Evolutionary conservation across 64 coral and sea anemone genomes (phyloP), one percentile per base, ranked within the genome.

Genomic region (Dendrophyllia cribrosa): DNA sequence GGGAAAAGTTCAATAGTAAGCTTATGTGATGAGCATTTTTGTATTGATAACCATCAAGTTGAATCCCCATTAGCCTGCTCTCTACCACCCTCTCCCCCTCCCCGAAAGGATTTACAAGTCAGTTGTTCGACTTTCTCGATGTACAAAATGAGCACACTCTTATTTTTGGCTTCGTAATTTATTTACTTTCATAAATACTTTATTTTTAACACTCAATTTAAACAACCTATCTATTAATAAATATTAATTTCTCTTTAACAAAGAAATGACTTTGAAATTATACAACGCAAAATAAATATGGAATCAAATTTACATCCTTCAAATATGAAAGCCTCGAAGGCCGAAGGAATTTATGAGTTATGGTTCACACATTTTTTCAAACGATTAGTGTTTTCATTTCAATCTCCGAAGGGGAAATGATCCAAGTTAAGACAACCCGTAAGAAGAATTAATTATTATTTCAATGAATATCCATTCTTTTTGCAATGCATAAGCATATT

Each of bases 151-250:
- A 43, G 14, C 25, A 45, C 15, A 43, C 19, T 47, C 59, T 64
- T 19, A 4, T 58, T 19, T 72, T 3, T 10, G 19, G 26, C 17
- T 13, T 51, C 51, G 15, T 59, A 84, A 67, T 68, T 84, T 49
- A 84, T 84, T 84, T 84, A 20, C 60, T 66, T 23, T 67, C 60
- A 67, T 84, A 62, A 83, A 48, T 84, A 66, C 80, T 68, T 43
- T 9, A 56, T 70, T 25, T 61, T 49, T 12, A 82, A 66, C 80
- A 84, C 43, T 77, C 45, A 67, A 84, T 84, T 84, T 51, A 84
- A 84, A 84, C 44, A 77, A 67, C 80, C 80, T 84, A 84, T 50
- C 80, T 84, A 84, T 45, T 34, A 68, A 67, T 84, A 84, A 84
- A 84, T 84, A 82, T 79, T 14, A 60, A 83, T 83, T 47, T 65